Percentiles rank a stretch among this genome's conserved stretches.
These are phyloP conservation scores for Sphenodon punctatus DNA, from an alignment of 2,797 vertebrate genomes.

Conservation along the genomic window DNA sequence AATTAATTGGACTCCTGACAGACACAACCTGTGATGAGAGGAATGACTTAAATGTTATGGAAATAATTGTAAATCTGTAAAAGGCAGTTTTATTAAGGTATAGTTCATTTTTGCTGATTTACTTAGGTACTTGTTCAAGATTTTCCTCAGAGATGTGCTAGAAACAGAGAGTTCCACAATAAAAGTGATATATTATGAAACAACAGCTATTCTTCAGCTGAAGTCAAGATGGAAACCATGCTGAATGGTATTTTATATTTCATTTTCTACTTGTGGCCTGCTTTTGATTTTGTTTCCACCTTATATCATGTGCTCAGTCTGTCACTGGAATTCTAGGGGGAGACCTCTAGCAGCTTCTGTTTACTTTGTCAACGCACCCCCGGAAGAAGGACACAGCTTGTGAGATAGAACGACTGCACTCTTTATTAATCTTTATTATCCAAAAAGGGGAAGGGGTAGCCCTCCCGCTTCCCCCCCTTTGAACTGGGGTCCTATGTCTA, in stretches of 20 bases:
- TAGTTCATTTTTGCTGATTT: slow-evolving; percentile 26
- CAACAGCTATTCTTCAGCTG: slow-evolving; percentile 31
- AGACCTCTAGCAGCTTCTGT: neutral
- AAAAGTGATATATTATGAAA: slow-evolving; percentile 31
- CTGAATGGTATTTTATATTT: slow-evolving; percentile 1
- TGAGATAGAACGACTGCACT: no score
- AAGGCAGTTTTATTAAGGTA: neutral
- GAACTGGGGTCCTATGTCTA: no score
- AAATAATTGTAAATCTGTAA: slow-evolving; percentile 26
- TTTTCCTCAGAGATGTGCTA: slow-evolving; percentile 3
- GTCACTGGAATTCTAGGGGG: neutral
- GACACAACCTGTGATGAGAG: neutral
- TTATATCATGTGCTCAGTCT: neutral
- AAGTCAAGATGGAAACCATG: slow-evolving; percentile 28
- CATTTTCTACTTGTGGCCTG: slow-evolving; percentile 22
- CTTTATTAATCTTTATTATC: no score
- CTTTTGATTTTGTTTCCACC: slow-evolving; percentile 20
- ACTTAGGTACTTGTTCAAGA: neutral
- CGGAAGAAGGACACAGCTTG: no score
- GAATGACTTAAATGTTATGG: slow-evolving; percentile 9
- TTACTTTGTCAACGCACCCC: neutral
- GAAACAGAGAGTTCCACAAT: slow-evolving; percentile 17
- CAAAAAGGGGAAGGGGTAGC: no score
- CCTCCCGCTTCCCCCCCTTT: no score
- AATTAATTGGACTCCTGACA: slow-evolving; percentile 1